Evolutionary conservation across 2,113 vertebrate species (phyloP).

Genomic region (Hylia prasina): DNA sequence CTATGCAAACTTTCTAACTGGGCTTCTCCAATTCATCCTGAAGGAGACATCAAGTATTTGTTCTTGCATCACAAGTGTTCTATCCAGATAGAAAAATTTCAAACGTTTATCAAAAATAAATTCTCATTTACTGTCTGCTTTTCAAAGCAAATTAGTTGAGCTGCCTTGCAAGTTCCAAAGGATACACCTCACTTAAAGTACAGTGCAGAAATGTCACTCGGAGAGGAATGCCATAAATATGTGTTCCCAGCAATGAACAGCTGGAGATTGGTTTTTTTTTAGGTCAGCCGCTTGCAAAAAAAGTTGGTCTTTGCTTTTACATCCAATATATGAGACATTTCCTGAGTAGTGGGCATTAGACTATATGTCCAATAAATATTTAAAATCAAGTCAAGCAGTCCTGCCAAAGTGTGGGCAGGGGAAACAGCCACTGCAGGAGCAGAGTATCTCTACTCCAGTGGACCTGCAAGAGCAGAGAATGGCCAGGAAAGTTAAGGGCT

Average conservation of each 20-base stretch:
- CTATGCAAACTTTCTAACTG: neutral
- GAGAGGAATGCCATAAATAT: neutral
- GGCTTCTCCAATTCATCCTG: neutral
- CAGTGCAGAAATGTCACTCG: neutral
- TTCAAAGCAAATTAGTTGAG: neutral
- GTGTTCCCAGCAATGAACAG: neutral
- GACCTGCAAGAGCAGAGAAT: neutral
- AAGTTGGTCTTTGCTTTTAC: neutral
- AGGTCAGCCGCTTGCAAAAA: neutral
- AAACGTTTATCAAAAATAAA: neutral
- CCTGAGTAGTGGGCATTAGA: neutral
- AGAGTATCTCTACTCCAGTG: neutral
- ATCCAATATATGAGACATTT: neutral
- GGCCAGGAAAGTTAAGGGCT: neutral
- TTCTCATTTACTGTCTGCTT: neutral
- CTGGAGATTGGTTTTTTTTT: neutral
- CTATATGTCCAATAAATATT: neutral
- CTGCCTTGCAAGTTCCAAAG: neutral
- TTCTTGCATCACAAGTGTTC: neutral
- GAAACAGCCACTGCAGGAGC: neutral
- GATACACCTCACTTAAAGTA: neutral
- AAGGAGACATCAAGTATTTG: neutral
- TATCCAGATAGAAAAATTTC: neutral
- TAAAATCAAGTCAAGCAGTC: neutral
- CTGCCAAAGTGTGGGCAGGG: neutral